Conservation (phyloP, 2,113 vertebrate genomes). For the Amblyornis subalaris region DNA sequence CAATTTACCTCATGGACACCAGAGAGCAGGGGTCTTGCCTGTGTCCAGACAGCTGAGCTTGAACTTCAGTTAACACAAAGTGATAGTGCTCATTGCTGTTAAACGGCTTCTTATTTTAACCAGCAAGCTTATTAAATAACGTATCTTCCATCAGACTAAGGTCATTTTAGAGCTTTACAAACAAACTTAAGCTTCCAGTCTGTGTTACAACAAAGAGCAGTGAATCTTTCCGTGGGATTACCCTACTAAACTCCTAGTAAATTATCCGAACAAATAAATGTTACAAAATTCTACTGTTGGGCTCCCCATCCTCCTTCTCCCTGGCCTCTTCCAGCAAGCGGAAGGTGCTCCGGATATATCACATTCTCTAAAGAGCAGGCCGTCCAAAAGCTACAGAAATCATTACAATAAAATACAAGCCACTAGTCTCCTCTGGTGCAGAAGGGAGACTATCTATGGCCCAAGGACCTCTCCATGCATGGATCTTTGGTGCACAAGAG, state of each 20-base stretch:
- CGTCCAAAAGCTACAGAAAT: constrained; percentile 33
- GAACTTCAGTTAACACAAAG: not conserved
- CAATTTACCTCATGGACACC: not conserved
- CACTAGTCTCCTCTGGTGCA: not conserved
- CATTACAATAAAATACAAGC: not conserved
- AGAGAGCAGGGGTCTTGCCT: not conserved
- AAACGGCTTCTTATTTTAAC: not conserved
- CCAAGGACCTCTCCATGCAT: rapidly evolving
- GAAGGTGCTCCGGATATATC: not conserved
- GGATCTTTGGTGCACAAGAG: not conserved
- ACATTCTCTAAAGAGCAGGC: not conserved
- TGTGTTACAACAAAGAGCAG: not conserved
- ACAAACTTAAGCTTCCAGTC: constrained; percentile 26
- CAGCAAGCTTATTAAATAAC: not conserved
- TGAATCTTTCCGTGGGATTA: constrained; percentile 4
- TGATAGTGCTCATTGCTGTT: not conserved
- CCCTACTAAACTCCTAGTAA: constrained; percentile 7
- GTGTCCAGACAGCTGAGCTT: not conserved
- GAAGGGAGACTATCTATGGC: not conserved
- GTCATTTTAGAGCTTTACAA: constrained; percentile 15
- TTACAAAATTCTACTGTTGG: constrained; percentile 11
- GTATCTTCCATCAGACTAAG: not conserved
- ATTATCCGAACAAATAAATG: not conserved
- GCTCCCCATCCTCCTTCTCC: not conserved
- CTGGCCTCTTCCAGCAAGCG: not conserved